phyloP scores from a whole-genome alignment of 2,888 invertebrate species.

The Protonemura montana region DNA sequence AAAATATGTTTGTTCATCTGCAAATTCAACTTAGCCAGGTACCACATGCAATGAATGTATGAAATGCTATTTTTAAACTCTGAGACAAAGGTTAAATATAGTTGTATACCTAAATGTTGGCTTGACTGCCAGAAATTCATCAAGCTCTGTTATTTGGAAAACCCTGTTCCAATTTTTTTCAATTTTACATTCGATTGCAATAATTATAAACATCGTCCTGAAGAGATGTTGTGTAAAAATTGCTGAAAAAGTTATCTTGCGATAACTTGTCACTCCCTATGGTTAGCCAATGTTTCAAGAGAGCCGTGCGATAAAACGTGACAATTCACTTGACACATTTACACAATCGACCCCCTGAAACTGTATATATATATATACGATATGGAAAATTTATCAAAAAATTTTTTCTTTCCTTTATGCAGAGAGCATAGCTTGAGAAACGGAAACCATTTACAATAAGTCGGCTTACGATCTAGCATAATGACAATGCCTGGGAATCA shows the following conservation, averaged over 20 bases:
- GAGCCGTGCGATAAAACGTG: too few relatives aligned
- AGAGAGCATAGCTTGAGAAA: neutral
- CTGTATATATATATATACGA: too few relatives aligned
- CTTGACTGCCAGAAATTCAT: neutral
- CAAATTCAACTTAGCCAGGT: neutral
- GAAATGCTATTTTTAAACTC: neutral
- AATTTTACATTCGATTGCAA: too few relatives aligned
- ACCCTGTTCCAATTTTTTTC: neutral
- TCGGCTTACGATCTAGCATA: neutral
- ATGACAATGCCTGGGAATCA: conserved; percentile 7
- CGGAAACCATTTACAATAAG: neutral
- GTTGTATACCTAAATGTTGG: neutral
- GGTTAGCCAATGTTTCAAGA: too few relatives aligned
- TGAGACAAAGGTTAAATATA: conserved; percentile 2
- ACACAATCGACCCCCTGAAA: too few relatives aligned
- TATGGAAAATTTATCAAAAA: neutral
- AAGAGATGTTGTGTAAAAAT: too few relatives aligned
- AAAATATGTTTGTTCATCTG: neutral
- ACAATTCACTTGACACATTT: too few relatives aligned
- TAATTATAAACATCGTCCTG: too few relatives aligned
- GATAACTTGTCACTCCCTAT: too few relatives aligned
- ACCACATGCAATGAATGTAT: neutral
- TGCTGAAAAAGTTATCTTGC: too few relatives aligned
- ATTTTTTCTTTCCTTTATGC: neutral
- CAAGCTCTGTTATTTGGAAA: neutral